phyloP scores from a whole-genome alignment of 2,113 vertebrate genomes.

The Spheniscus mendiculus region DNA sequence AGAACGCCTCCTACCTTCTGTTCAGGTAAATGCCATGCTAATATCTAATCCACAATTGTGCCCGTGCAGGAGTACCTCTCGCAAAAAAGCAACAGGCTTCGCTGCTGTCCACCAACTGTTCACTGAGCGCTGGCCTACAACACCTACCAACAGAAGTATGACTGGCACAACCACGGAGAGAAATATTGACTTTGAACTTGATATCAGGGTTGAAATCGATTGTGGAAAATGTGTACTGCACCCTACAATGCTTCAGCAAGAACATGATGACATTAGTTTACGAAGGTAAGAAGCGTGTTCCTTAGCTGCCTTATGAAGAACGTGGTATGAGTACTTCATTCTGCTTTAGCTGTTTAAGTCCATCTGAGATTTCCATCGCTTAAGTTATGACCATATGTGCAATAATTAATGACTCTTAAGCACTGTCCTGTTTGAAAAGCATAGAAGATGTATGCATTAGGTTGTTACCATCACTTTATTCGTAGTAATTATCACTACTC shows the following conservation, averaged over 20 bases:
- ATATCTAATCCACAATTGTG: neutral
- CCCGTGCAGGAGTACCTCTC: constrained; percentile 76
- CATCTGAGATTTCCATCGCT: neutral
- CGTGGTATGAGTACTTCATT: neutral
- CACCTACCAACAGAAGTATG: constrained; percentile 81
- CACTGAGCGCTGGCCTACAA: constrained; percentile 91
- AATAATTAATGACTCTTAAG: neutral
- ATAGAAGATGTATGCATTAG: rapidly evolving
- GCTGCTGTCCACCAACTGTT: constrained; percentile 93
- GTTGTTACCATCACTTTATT: neutral
- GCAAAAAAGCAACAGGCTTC: constrained; percentile 88
- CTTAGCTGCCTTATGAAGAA: neutral
- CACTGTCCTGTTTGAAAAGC: neutral
- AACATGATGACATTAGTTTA: constrained; percentile 90
- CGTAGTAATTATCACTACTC: neutral
- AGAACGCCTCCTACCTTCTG: neutral
- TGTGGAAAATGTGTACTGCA: constrained; percentile 97
- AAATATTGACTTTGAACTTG: constrained; percentile 98
- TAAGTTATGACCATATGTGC: neutral
- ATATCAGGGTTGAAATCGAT: constrained; percentile 96
- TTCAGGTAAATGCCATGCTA: neutral
- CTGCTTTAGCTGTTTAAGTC: neutral
- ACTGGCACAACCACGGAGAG: constrained; percentile 86
- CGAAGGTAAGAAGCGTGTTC: constrained; percentile 74
- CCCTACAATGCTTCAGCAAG: constrained; percentile 88